These are phyloP conservation scores for Orthosia gothica DNA, from an alignment of 2,888 invertebrate species.

Conservation along the genomic window DNA sequence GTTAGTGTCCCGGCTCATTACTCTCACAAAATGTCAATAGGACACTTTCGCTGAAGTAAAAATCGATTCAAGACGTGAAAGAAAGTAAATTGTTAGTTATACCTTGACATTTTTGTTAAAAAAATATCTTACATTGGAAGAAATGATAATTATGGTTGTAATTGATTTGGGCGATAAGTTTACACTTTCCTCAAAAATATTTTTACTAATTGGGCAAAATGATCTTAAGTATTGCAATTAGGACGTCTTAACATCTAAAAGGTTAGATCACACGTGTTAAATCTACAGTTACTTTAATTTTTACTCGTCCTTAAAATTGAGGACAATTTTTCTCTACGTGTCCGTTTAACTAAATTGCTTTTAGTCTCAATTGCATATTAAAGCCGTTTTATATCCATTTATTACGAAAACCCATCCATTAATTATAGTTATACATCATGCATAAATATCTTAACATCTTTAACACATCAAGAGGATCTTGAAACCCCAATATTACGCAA, in stretches of 20 bases:
- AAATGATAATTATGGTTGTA: conserved; percentile 15
- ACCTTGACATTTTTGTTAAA: conserved; percentile 15
- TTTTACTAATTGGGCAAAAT: background rate
- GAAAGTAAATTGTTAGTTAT: conserved; percentile 52
- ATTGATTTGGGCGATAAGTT: background rate
- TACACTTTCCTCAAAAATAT: background rate
- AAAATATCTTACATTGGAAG: conserved; percentile 19
- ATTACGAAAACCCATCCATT: conserved; percentile 35
- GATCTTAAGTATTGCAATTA: background rate
- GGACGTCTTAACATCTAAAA: no score
- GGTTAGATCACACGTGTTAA: background rate
- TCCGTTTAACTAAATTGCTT: conserved; percentile 42
- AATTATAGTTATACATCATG: conserved; percentile 16
- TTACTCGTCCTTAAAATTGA: conserved; percentile 18
- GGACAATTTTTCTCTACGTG: conserved; percentile 14
- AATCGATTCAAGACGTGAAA: conserved; percentile 56
- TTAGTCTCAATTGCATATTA: conserved; percentile 39
- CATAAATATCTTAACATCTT: conserved; percentile 23
- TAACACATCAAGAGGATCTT: conserved; percentile 26
- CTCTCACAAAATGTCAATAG: conserved; percentile 51
- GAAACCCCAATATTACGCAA: conserved; percentile 59
- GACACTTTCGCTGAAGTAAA: conserved; percentile 59
- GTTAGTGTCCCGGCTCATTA: conserved; percentile 24
- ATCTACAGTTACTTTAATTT: conserved; percentile 14
- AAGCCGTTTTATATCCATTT: conserved; percentile 24